These are phyloP conservation scores for Pimephales promelas DNA, from an alignment of 2,113 vertebrate genomes.

Conservation along the genomic window DNA sequence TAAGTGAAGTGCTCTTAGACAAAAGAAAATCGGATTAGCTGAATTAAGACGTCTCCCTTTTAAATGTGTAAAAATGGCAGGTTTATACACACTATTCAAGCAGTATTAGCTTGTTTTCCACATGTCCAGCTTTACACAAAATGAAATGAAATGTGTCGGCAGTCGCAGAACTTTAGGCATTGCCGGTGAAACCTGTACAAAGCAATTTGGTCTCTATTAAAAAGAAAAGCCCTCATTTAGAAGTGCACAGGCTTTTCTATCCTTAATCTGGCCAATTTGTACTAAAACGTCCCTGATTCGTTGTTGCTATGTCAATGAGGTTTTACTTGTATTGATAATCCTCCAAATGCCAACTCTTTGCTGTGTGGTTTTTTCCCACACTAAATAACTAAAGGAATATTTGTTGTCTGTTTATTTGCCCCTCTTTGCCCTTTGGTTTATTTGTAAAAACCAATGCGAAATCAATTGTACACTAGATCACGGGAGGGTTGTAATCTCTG, in stretches of 20 bases:
- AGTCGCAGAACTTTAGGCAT: background rate
- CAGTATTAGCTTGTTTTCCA: slow-evolving; percentile 14
- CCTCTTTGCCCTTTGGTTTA: slow-evolving; percentile 59
- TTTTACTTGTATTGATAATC: slow-evolving; percentile 34
- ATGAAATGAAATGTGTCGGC: slow-evolving; percentile 15
- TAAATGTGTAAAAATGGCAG: background rate
- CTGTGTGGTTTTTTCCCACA: background rate
- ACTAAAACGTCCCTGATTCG: background rate
- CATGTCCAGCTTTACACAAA: slow-evolving; percentile 9
- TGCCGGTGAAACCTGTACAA: background rate
- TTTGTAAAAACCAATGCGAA: slow-evolving; percentile 63
- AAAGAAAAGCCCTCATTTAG: slow-evolving; percentile 13
- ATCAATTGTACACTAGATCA: slow-evolving; percentile 61
- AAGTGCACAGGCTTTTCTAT: background rate
- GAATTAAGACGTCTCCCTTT: background rate
- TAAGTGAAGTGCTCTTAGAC: background rate
- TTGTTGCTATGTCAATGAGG: slow-evolving; percentile 4
- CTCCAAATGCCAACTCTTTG: slow-evolving; percentile 1
- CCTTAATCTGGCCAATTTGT: slow-evolving; percentile 12
- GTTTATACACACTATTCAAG: background rate
- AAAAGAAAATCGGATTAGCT: background rate
- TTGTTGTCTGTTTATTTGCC: slow-evolving; percentile 54
- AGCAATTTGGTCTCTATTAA: slow-evolving; percentile 8
- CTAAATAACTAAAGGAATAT: slow-evolving; percentile 28
- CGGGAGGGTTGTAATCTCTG: slow-evolving; percentile 54